Base-by-base conservation (phyloP, 2,888 invertebrate genomes). In the Caenorhabditis doughertyi region DNA sequence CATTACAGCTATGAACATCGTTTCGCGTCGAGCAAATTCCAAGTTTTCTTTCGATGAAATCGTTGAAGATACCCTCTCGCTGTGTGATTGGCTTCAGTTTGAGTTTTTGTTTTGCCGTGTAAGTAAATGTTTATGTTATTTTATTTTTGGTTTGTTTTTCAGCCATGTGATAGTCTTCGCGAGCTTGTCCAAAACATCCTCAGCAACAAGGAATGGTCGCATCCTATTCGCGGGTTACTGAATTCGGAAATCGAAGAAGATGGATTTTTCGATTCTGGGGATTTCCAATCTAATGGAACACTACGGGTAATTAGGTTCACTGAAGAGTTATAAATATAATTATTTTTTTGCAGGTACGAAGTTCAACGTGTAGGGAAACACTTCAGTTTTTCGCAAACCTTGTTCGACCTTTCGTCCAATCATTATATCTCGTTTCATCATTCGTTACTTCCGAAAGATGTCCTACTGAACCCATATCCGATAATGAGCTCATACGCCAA, bases 391-490 rank as follows among this genome's bases (percentile, higher is more conserved):
- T 87, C 62, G 81, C 89, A 13, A 89, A 89, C 74, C 81, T 90
- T 35, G 77, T 90, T 13, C 81, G 86, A 0, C 90, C 89, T 29
- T 90, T 90, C 76, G 29, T 90, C 21, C 87, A 88, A 58, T 87
- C 89, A 3, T 73, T 89, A 7, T 85, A 70, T 25, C 58, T 90
- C 44, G 83, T 88, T 2, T 65, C 72, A 4, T 47, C 53, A 5
- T 77, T 68, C 39, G 42, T 55, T 39, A 32, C 55, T 13, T 65
- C 51, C 8, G 74, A 74, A 35, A 79, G 21, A 47, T 71, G 71
- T 29, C n/a, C 65, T 16, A 21, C 27, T 3, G 53, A 56, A 18
- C 60, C 71, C n/a, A 53, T 42, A 13, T 64, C 70, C 13, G 88
- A 88, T 39, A 79, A 70, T 29, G 44, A 74, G 9, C 72, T 86